These are phyloP conservation scores for Micromesistius poutassou DNA, from an alignment of 2,797 vertebrate species.

Conservation along the genomic window DNA sequence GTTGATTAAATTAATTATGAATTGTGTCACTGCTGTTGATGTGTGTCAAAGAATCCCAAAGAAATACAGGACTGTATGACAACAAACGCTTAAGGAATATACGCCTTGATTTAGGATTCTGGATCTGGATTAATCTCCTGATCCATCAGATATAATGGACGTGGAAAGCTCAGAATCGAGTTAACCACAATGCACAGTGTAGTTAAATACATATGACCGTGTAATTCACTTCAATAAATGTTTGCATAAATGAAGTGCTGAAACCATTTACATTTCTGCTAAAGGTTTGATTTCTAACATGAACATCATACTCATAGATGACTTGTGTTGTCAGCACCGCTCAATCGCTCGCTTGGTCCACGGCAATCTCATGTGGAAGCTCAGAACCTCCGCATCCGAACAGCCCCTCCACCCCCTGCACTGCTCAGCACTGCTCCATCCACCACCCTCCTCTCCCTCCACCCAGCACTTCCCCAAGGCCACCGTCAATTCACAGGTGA, in stretches of 20 bases:
- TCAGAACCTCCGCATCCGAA: neutral
- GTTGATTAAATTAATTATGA: conserved; percentile 4
- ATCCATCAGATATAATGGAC: neutral
- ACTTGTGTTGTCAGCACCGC: neutral
- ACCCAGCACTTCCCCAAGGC: neutral
- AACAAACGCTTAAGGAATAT: neutral
- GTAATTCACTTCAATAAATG: too few relatives aligned
- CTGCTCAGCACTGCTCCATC: neutral
- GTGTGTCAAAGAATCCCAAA: neutral
- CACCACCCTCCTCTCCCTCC: neutral
- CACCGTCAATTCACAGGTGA: neutral
- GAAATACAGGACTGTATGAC: neutral
- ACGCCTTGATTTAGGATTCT: neutral
- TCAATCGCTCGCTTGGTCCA: neutral
- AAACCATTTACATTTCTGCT: too few relatives aligned
- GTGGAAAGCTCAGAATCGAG: neutral
- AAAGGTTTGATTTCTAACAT: too few relatives aligned
- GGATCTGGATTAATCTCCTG: neutral
- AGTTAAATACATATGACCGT: neutral
- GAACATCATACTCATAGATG: neutral
- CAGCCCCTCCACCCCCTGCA: neutral
- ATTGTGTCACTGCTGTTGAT: neutral
- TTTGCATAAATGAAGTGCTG: too few relatives aligned
- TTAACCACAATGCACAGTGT: neutral
- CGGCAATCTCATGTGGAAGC: neutral